Conservation (phyloP, 2,888 invertebrate species). For the Opisthograptis luteolata region DNA sequence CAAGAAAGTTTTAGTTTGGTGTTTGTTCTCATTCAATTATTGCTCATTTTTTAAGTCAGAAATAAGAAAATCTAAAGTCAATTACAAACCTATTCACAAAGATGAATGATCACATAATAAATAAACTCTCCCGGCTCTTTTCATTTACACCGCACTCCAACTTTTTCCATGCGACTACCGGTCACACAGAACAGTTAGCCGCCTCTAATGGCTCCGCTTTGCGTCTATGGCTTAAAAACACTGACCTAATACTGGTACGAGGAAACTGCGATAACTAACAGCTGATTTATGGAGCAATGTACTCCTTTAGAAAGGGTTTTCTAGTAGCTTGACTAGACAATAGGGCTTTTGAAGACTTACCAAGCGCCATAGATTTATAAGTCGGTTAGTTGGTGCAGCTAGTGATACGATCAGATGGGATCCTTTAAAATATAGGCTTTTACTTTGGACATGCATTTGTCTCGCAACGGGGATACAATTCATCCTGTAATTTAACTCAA, state of each 20-base stretch:
- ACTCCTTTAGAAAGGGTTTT: conserved; percentile 31
- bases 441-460: no score
- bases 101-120: no score
- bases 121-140: conserved; percentile 2
- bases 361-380: background rate
- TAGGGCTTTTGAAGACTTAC: conserved; percentile 16
- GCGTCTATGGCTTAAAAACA: conserved; percentile 57
- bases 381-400: background rate
- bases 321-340: conserved; percentile 17
- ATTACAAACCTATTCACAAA: no score
- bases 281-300: conserved; percentile 37
- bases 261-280: conserved; percentile 36
- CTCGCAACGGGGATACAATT: no score
- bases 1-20: no score
- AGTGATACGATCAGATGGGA: background rate
- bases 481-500: no score
- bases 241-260: conserved; percentile 64
- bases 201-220: conserved; percentile 55
- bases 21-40: no score
- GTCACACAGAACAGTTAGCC: conserved; percentile 62
- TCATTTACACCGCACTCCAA: conserved; percentile 36
- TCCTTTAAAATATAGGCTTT: no score
- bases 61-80: no score
- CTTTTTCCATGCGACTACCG: conserved; percentile 59
- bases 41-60: no score